A percentile compares a stretch with the other conserved stretches of the same genome.
Conservation (phyloP, 2,888 invertebrate genomes). For the Cordilura impudica region DNA sequence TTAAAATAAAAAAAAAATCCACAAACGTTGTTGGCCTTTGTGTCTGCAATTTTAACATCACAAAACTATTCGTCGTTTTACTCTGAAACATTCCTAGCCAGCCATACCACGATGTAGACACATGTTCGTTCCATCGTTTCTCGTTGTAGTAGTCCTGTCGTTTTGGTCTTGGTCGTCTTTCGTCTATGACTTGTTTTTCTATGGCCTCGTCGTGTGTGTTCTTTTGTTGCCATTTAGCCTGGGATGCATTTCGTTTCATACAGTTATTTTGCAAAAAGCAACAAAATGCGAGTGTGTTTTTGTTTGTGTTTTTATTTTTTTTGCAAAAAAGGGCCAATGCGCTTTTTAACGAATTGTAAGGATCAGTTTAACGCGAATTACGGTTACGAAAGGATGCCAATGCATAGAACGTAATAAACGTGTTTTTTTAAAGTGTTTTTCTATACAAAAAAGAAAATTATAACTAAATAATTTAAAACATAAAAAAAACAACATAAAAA, state of each 20-base stretch:
- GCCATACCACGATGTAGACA: slow-evolving; percentile 33
- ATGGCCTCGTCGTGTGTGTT: slow-evolving; percentile 33
- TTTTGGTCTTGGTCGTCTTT: slow-evolving; percentile 43
- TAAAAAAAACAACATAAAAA: slow-evolving; percentile 27
- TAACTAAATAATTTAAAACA: slow-evolving; percentile 33
- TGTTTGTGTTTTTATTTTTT: slow-evolving; percentile 46
- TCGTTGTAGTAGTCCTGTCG: slow-evolving; percentile 58
- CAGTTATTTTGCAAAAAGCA: slow-evolving; percentile 66
- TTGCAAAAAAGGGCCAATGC: slow-evolving; percentile 68
- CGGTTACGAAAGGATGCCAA: slow-evolving; percentile 76
- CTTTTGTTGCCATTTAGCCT: slow-evolving; percentile 42
- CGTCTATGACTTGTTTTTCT: slow-evolving; percentile 37
- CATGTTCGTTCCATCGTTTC: slow-evolving; percentile 53
- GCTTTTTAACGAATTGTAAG: slow-evolving; percentile 76
- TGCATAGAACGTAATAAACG: slow-evolving; percentile 65
- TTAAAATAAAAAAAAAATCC: background rate
- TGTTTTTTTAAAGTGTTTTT: slow-evolving; percentile 36
- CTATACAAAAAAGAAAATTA: slow-evolving; percentile 3
- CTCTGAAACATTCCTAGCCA: background rate
- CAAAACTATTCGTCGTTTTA: slow-evolving; percentile 42
- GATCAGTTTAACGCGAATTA: slow-evolving; percentile 78
- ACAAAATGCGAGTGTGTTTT: slow-evolving; percentile 27
- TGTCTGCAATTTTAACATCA: slow-evolving; percentile 40
- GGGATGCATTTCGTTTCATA: slow-evolving; percentile 57
- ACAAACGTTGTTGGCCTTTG: slow-evolving; percentile 37